A percentile compares a stretch with the other conserved stretches of the same genome.
These are phyloP conservation scores for Heliconius hewitsoni DNA, from an alignment of 1,140 invertebrate genomes.

Conservation along the genomic window DNA sequence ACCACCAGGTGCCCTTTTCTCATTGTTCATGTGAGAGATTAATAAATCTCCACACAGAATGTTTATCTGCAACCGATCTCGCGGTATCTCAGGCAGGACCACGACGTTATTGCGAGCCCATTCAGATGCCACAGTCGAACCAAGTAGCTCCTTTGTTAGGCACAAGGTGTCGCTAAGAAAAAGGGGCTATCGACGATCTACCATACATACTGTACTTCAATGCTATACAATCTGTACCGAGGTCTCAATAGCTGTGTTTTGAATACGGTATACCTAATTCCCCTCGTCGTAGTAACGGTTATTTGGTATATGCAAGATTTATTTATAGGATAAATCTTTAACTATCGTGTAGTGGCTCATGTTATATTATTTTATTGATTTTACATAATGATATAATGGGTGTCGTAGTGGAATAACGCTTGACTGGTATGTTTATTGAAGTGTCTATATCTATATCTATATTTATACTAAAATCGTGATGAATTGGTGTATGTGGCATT, in stretches of 20 bases:
- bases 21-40: slow-evolving; percentile 80
- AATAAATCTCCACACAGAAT: slow-evolving; percentile 78
- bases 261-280: slow-evolving; percentile 4
- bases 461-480: too few relatives aligned
- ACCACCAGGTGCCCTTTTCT: slow-evolving; percentile 72
- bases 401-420: not conserved
- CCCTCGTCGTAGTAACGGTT: slow-evolving; percentile 9
- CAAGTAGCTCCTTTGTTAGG: slow-evolving; percentile 74
- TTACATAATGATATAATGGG: too few relatives aligned
- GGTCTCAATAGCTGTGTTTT: slow-evolving; percentile 12
- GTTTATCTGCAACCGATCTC: slow-evolving; percentile 78
- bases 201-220: slow-evolving; percentile 1
- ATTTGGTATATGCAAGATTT: not conserved
- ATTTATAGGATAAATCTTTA: not conserved
- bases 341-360: not conserved
- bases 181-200: slow-evolving; percentile 12
- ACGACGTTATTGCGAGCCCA: slow-evolving; percentile 76
- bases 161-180: slow-evolving; percentile 14
- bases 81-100: slow-evolving; percentile 66
- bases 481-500: too few relatives aligned
- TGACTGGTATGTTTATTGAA: too few relatives aligned
- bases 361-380: not conserved
- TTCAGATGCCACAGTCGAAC: slow-evolving; percentile 77
- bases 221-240: slow-evolving; percentile 6
- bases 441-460: too few relatives aligned